phyloP scores from a whole-genome alignment of 2,888 invertebrate species.

The Agrypnus murinus region DNA sequence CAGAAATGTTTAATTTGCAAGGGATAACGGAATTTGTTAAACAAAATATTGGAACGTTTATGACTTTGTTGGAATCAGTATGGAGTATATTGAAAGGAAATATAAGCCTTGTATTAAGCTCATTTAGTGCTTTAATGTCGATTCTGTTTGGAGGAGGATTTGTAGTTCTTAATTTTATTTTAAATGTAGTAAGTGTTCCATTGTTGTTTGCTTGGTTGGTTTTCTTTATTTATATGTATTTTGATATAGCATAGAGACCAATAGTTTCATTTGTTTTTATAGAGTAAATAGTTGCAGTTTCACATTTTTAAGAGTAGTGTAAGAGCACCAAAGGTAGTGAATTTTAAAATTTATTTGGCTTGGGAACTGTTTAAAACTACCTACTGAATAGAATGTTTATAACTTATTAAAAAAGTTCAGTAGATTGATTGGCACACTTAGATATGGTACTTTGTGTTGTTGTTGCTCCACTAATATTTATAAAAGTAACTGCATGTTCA shows the following conservation, averaged over 20 bases:
- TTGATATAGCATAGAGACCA: not conserved
- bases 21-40: constrained; percentile 88
- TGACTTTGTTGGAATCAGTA: constrained; percentile 88
- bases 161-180: constrained; percentile 90
- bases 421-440: too few relatives aligned
- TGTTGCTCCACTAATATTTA: not conserved
- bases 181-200: constrained; percentile 85
- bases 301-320: constrained; percentile 25
- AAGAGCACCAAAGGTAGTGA: constrained; percentile 28
- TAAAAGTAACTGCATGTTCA: constrained; percentile 13
- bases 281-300: constrained; percentile 21
- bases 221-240: too few relatives aligned
- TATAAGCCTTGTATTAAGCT: constrained; percentile 87
- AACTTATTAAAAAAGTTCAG: too few relatives aligned
- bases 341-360: constrained; percentile 7
- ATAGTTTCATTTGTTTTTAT: constrained; percentile 8
- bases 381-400: too few relatives aligned
- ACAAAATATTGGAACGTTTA: constrained; percentile 91
- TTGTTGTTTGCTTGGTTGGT: too few relatives aligned
- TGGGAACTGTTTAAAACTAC: not conserved
- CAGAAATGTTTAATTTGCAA: constrained; percentile 82
- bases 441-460: not conserved
- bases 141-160: constrained; percentile 91
- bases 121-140: constrained; percentile 90
- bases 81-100: constrained; percentile 96